Evolutionary conservation across 2,888 invertebrate species (phyloP).

Genomic region (Vesta saturnalis): DNA sequence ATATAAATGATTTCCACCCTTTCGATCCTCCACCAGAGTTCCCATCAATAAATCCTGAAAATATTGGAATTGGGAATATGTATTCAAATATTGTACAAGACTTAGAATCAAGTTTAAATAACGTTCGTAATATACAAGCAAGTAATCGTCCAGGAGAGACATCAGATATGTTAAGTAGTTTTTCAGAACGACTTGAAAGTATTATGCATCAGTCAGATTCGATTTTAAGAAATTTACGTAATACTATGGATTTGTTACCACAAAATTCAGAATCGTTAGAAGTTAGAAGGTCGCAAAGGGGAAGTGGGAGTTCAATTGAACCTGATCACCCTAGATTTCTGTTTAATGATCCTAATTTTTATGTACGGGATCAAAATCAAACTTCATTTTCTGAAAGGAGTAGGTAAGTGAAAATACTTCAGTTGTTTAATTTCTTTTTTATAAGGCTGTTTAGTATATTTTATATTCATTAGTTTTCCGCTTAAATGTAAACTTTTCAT

Average conservation of each 20-base stretch:
- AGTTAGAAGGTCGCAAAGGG: conserved; percentile 9
- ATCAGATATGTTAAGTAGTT: conserved; percentile 57
- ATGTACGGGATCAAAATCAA: conserved; percentile 49
- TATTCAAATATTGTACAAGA: conserved; percentile 59
- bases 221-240: conserved; percentile 57
- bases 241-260: conserved; percentile 54
- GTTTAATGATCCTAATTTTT: conserved; percentile 53
- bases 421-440: too few species aligned
- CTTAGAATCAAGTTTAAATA: conserved; percentile 57
- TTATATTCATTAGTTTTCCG: background rate
- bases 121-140: conserved; percentile 54
- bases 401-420: conserved; percentile 19
- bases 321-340: conserved; percentile 38
- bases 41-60: conserved; percentile 51
- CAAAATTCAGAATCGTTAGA: conserved; percentile 23
- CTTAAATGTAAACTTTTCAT: too few species aligned
- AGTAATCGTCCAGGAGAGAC: conserved; percentile 55
- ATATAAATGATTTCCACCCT: conserved; percentile 44
- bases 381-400: conserved; percentile 16
- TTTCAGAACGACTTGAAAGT: conserved; percentile 57
- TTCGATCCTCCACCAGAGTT: conserved; percentile 52
- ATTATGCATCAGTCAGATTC: conserved; percentile 59
- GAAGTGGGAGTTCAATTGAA: conserved; percentile 6
- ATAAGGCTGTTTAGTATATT: background rate
- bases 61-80: conserved; percentile 56